phyloP scores from a whole-genome alignment of 2,797 vertebrate species.

The Choloepus didactylus region DNA sequence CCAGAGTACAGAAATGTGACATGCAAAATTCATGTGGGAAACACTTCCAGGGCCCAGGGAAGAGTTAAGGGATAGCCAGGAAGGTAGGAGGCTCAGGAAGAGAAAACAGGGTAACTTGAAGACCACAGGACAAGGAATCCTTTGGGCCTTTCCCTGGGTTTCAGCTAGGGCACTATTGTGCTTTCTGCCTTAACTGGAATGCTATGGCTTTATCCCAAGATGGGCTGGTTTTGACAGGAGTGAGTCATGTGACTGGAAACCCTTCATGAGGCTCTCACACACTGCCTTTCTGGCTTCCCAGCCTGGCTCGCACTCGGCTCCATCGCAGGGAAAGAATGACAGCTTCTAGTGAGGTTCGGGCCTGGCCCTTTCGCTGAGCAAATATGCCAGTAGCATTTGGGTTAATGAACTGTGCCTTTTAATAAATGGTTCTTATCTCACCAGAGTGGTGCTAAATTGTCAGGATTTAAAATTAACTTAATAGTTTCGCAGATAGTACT shows the following conservation, averaged over 20 bases:
- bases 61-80: background rate
- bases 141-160: background rate
- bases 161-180: accelerated
- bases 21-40: background rate
- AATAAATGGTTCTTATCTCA: conserved; percentile 90
- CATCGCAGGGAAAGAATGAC: background rate
- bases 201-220: accelerated
- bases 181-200: background rate
- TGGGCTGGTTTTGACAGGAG: background rate
- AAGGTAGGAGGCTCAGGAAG: background rate
- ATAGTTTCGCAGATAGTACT: conserved; percentile 89
- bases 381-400: conserved; percentile 88
- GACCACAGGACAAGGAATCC: accelerated
- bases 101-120: background rate
- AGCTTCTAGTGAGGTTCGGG: background rate
- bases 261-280: background rate
- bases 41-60: background rate
- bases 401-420: conserved; percentile 91
- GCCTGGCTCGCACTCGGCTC: background rate
- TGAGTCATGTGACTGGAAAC: background rate
- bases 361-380: conserved; percentile 84
- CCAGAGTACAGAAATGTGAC: background rate
- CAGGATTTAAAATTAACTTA: conserved; percentile 91
- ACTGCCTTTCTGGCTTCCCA: background rate
- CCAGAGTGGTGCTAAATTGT: conserved; percentile 90